These are phyloP conservation scores for Oenanthe melanoleuca DNA, from an alignment of 2,113 vertebrate species.

Conservation along the genomic window DNA sequence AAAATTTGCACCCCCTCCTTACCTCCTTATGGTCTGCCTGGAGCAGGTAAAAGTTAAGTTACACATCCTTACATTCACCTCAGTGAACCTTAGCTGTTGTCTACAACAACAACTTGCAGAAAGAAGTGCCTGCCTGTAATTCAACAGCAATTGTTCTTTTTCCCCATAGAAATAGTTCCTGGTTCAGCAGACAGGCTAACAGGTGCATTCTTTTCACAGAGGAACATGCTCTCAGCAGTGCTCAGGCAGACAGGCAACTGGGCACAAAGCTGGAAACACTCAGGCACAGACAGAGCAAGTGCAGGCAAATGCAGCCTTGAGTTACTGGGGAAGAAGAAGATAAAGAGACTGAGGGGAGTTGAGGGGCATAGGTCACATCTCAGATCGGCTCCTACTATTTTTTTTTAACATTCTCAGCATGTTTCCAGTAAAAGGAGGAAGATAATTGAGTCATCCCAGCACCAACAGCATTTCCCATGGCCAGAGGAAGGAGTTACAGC, in stretches of 20 bases:
- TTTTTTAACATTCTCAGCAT: background rate
- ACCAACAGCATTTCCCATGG: background rate
- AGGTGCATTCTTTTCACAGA: constrained; percentile 20
- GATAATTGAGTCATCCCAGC: background rate
- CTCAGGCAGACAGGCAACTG: constrained; percentile 28
- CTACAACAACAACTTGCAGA: constrained; percentile 23
- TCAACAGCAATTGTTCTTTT: constrained; percentile 22
- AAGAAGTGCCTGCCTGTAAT: background rate
- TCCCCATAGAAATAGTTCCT: background rate
- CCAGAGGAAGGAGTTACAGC: background rate
- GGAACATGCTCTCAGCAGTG: background rate
- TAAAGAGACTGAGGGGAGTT: background rate
- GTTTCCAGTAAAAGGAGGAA: background rate
- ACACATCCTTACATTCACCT: background rate
- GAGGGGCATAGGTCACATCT: background rate
- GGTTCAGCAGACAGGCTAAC: constrained; percentile 4
- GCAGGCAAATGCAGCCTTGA: background rate
- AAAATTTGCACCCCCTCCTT: background rate
- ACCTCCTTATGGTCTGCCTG: background rate
- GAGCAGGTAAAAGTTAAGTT: background rate
- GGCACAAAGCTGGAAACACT: constrained; percentile 41
- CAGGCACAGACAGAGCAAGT: constrained; percentile 6
- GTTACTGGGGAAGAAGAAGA: background rate
- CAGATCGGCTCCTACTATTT: background rate
- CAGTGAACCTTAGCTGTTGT: background rate